These are phyloP conservation scores for Catharus bicknelli DNA, from an alignment of 2,113 vertebrate genomes.

Conservation along the genomic window DNA sequence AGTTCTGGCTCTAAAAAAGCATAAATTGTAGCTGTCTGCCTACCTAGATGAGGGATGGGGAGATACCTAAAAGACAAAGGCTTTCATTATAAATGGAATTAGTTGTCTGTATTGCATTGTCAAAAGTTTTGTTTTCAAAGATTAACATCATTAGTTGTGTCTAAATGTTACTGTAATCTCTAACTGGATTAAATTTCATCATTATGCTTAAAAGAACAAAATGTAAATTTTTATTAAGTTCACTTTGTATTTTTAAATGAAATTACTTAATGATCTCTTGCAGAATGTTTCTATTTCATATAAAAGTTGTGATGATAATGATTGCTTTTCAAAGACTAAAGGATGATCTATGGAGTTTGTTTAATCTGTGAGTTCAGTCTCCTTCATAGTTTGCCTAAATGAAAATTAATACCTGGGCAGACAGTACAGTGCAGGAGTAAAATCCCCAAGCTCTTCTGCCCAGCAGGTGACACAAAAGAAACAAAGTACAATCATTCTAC, in stretches of 20 bases:
- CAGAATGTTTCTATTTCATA: not conserved
- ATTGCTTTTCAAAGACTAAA: not conserved
- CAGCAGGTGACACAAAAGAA: not conserved
- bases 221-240: not conserved
- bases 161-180: not conserved
- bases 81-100: not conserved
- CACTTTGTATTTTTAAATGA: not conserved
- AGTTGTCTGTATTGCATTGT: not conserved
- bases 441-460: not conserved
- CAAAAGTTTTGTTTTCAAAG: not conserved
- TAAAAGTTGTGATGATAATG: not conserved
- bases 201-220: not conserved
- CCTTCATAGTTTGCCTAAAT: not conserved
- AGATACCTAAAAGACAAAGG: not conserved
- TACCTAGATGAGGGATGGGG: not conserved
- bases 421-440: not conserved
- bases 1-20: not conserved
- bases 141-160: not conserved
- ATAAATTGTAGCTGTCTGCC: not conserved
- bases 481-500: not conserved
- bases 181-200: not conserved
- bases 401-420: not conserved
- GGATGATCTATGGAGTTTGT: not conserved
- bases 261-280: not conserved
- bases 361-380: not conserved